phyloP scores from a whole-genome alignment of 2,113 vertebrate species.

The Oreamnos americanus region DNA sequence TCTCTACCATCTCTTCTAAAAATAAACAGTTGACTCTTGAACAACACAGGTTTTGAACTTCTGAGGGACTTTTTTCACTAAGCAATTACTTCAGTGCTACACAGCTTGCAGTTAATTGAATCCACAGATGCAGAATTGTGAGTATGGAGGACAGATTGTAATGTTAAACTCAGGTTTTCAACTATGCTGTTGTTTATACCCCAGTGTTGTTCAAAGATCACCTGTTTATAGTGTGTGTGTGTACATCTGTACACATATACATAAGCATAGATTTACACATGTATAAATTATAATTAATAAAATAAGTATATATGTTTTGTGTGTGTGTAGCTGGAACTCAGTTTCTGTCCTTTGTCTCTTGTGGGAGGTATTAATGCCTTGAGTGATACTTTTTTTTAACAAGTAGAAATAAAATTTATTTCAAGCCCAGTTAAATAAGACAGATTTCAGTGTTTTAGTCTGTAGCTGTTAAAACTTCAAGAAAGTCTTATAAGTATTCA shows the following conservation, averaged over 20 bases:
- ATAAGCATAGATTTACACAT: background rate
- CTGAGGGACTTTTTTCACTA: background rate
- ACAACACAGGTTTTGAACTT: background rate
- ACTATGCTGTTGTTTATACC: background rate
- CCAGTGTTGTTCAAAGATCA: background rate
- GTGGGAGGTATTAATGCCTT: background rate
- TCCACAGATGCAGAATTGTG: background rate
- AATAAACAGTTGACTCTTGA: background rate
- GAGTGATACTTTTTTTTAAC: background rate
- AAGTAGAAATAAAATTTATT: background rate
- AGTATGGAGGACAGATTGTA: background rate
- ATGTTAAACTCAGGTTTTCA: background rate
- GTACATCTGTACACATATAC: background rate
- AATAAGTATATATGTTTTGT: background rate
- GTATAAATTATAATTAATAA: background rate
- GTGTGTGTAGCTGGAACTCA: background rate
- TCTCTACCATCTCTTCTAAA: background rate
- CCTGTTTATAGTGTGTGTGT: background rate
- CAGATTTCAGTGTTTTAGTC: background rate
- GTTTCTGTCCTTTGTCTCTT: background rate
- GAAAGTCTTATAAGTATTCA: background rate
- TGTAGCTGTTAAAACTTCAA: background rate
- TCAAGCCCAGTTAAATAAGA: background rate
- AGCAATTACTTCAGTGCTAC: background rate
- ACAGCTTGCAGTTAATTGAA: background rate